Evolutionary conservation across 2,113 vertebrate species (phyloP), one percentile per base, ranked within the genome.

Genomic region (Maccullochella peelii): DNA sequence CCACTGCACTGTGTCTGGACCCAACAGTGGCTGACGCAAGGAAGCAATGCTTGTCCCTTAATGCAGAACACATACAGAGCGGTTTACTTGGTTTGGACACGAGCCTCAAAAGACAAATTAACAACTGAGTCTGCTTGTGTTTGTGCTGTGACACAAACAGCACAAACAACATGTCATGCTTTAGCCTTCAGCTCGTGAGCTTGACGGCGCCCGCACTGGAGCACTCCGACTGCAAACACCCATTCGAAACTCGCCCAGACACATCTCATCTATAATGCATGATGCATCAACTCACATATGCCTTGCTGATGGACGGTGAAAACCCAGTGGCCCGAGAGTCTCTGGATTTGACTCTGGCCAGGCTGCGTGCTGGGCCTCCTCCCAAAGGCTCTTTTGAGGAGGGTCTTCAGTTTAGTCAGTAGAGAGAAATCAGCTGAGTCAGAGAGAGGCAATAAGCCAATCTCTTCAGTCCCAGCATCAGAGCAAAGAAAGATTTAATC

Each of bases 221-320:
- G 83, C 83, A 74, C 77, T 84, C 75, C n/a, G 79, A 77, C 86
- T 71, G 59, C 81, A 88, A 88, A 89, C 89, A 83, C 86, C 86
- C 88, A 82, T 85, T 72, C 42, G 20, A 83, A 33, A 82, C 87
- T 82, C 76, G 15, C 74, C 86, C 89, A 94, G 92, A 94, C 92
- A 85, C 86, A 71, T 79, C 91, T 92, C 83, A 95, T 95, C 84
- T 91, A 94, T 94, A 93, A 95, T 95, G 93, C 91, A 95, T 93
- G 92, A 90, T 70, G 84, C 92, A 87, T 92, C 90, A 87, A 86
- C 88, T 93, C 86, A 86, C 89, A 73, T 23, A 79, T 74, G 72
- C 73, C 80, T 67, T 4, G 80, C 78, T 83, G 90, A 90, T 38
- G 72, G 88, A 86, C 42, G 78, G 70, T 18, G 83, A 61, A 82